A percentile compares a stretch with the other conserved stretches of the same genome.
These are phyloP conservation scores for Antrozous pallidus DNA, from an alignment of 2,797 vertebrate genomes.

Conservation along the genomic window DNA sequence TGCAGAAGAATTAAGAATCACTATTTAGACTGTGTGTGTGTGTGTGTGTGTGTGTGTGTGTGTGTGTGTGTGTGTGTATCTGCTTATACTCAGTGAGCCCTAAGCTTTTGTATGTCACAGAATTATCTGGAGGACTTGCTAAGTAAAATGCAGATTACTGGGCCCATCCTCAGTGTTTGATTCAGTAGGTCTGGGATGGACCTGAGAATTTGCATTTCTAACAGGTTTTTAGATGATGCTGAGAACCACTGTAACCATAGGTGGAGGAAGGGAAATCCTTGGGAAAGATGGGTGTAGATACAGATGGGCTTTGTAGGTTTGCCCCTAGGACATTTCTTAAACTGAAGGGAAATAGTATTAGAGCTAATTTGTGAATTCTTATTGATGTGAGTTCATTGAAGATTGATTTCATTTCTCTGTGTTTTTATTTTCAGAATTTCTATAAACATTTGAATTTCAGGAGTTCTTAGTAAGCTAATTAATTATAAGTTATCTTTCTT, in stretches of 20 bases:
- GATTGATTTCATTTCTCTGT: not conserved
- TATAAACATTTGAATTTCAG: conserved; percentile 5
- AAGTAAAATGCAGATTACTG: not conserved
- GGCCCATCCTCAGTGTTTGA: not conserved
- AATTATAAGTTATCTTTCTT: not conserved
- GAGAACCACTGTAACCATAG: not conserved
- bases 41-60: no score
- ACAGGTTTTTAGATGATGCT: not conserved
- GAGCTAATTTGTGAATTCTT: not conserved
- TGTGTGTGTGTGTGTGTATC: no score
- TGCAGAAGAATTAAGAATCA: not conserved
- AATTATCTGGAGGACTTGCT: not conserved
- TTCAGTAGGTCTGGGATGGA: not conserved
- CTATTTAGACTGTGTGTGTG: not conserved
- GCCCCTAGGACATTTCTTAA: not conserved
- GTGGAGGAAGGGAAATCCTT: not conserved
- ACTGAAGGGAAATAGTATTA: not conserved
- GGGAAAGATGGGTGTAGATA: not conserved
- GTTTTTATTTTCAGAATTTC: not conserved
- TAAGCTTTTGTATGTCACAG: not conserved
- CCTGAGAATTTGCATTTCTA: not conserved
- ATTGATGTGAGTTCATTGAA: not conserved
- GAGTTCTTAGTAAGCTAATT: not conserved
- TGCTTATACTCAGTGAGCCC: not conserved
- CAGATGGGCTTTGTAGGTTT: not conserved